Evolutionary conservation across 2,888 invertebrate species (phyloP).

Genomic region (Ormia ochracea): DNA sequence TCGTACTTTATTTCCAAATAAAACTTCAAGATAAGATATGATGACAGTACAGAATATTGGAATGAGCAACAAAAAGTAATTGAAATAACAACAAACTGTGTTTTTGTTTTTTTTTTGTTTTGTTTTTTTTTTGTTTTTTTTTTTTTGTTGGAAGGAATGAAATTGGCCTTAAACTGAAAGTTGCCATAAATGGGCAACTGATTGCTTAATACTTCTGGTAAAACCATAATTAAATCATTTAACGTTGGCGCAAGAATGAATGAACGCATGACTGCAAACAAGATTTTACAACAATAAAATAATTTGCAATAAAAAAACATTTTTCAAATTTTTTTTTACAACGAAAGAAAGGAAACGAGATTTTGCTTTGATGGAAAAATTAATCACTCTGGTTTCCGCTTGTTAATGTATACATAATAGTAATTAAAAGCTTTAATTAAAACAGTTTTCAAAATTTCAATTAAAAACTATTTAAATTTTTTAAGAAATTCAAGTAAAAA

Average conservation of each 20-base stretch:
- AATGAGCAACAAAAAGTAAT: background rate
- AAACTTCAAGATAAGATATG: conserved; percentile 10
- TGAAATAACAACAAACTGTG: conserved; percentile 13
- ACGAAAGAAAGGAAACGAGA: too few species aligned
- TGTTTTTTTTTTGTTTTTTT: conserved; percentile 9
- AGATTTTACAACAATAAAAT: background rate
- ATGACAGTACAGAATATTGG: conserved; percentile 10
- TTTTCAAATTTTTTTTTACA: too few species aligned
- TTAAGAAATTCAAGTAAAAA: too few species aligned
- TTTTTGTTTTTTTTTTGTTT: background rate
- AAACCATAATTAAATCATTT: conserved; percentile 10
- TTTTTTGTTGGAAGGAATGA: background rate
- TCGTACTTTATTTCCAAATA: conserved; percentile 20
- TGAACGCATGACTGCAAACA: background rate
- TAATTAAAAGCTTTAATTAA: too few species aligned
- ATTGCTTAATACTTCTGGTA: conserved; percentile 19
- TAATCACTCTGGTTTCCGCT: too few species aligned
- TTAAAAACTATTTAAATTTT: too few species aligned
- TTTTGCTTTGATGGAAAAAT: too few species aligned
- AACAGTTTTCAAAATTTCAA: too few species aligned
- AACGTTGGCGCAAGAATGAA: background rate
- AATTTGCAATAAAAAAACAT: background rate
- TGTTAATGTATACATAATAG: too few species aligned
- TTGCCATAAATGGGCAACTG: conserved; percentile 28
- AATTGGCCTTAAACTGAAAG: conserved; percentile 23